Conservation (phyloP, 2,888 invertebrate genomes). For the Euplagia quadripunctaria region DNA sequence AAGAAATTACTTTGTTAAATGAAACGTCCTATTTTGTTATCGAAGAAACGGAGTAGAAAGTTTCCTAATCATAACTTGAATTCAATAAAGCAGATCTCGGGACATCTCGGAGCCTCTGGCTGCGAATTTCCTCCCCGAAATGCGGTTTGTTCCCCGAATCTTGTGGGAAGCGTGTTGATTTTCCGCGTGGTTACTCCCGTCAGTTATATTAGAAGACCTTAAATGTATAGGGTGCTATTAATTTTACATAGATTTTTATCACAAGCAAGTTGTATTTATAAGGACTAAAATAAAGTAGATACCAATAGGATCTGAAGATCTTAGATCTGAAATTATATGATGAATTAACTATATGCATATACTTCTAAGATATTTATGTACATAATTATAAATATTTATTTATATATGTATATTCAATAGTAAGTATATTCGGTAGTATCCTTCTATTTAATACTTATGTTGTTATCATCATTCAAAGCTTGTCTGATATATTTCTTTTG, state of each 20-base stretch:
- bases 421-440: too few relatives aligned
- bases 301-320: neutral
- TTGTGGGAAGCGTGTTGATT: slow-evolving; percentile 75
- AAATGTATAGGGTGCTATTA: slow-evolving; percentile 33
- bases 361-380: neutral
- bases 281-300: neutral
- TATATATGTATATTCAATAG: neutral
- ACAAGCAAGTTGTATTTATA: neutral
- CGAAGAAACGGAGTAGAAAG: slow-evolving; percentile 61
- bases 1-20: slow-evolving; percentile 46
- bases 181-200: slow-evolving; percentile 74
- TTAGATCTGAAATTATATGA: neutral
- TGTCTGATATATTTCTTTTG: neutral
- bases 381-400: neutral
- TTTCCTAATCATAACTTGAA: slow-evolving; percentile 77
- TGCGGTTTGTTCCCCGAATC: slow-evolving; percentile 61
- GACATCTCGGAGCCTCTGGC: slow-evolving; percentile 70
- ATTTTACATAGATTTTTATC: slow-evolving; percentile 21
- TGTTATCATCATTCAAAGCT: neutral
- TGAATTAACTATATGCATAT: neutral
- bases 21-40: slow-evolving; percentile 51
- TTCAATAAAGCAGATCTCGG: slow-evolving; percentile 71
- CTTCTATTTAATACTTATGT: neutral
- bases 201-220: slow-evolving; percentile 60
- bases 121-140: slow-evolving; percentile 62